Evolutionary conservation across 2,888 invertebrate species (phyloP).

Genomic region (Charanyca ferruginea): DNA sequence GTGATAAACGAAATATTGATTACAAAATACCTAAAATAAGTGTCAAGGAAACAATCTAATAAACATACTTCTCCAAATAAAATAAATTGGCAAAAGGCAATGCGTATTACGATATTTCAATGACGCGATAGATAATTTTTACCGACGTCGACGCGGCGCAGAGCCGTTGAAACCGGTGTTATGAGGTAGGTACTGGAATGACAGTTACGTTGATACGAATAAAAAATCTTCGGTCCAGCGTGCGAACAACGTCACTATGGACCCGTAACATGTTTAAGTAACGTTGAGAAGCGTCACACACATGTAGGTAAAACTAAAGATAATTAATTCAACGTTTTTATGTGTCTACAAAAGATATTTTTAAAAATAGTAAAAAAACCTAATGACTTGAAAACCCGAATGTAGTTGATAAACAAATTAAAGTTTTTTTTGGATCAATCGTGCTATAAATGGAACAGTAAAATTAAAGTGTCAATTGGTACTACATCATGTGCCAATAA

Average conservation of each 20-base stretch:
- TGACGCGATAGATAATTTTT: conserved; percentile 24
- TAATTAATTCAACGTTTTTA: conserved; percentile 24
- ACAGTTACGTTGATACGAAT: conserved; percentile 12
- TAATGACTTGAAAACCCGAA: conserved; percentile 26
- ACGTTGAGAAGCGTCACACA: conserved; percentile 11
- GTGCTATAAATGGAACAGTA: conserved; percentile 5
- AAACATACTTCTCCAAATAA: not conserved
- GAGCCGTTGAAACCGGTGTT: conserved; percentile 21
- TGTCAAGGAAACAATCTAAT: too few species aligned
- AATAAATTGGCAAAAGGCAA: not conserved
- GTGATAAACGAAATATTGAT: conserved; percentile 7
- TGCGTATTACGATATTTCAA: conserved; percentile 16
- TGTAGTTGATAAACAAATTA: conserved; percentile 16
- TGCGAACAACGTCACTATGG: conserved; percentile 27
- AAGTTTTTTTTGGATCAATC: not conserved
- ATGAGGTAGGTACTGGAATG: not conserved
- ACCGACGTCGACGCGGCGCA: conserved; percentile 6
- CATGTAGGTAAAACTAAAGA: not conserved
- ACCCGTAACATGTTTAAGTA: conserved; percentile 8
- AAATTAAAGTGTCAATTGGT: too few species aligned
- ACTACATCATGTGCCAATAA: not conserved
- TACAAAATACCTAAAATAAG: not conserved
- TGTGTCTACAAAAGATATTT: conserved; percentile 14
- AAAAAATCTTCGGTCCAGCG: conserved; percentile 3
- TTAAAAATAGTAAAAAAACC: conserved; percentile 13